Evolutionary conservation across 2,888 invertebrate species (phyloP).

Genomic region (Diarsia dahlii): DNA sequence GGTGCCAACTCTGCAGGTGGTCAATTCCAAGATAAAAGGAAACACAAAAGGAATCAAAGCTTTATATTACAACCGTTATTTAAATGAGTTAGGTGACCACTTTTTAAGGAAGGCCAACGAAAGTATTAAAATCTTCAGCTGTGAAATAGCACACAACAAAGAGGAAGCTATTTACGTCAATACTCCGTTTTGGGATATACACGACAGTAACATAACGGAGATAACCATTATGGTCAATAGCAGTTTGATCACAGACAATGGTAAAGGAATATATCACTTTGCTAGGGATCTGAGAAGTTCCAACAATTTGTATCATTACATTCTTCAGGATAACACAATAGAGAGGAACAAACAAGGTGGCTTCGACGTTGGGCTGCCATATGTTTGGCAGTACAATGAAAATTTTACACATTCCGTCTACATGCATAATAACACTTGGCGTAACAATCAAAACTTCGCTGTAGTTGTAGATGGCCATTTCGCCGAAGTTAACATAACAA

Average conservation of each 20-base stretch:
- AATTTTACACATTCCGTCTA: slow-evolving; percentile 98
- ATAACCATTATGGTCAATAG: slow-evolving; percentile 97
- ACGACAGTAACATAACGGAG: slow-evolving; percentile 96
- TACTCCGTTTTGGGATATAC: slow-evolving; percentile 96
- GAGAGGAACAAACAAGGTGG: slow-evolving; percentile 97
- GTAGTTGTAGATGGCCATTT: slow-evolving; percentile 98
- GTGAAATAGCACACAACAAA: slow-evolving; percentile 95
- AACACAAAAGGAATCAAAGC: slow-evolving; percentile 96
- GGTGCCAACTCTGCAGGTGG: slow-evolving; percentile 93
- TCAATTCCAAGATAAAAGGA: slow-evolving; percentile 94
- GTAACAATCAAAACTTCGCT: slow-evolving; percentile 95
- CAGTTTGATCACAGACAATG: slow-evolving; percentile 96
- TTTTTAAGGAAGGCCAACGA: slow-evolving; percentile 97
- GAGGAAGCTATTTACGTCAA: slow-evolving; percentile 95
- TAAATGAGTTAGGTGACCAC: slow-evolving; percentile 96
- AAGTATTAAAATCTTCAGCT: slow-evolving; percentile 94
- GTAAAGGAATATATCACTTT: slow-evolving; percentile 96
- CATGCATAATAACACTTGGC: slow-evolving; percentile 96
- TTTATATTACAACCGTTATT: slow-evolving; percentile 96
- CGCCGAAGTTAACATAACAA: slow-evolving; percentile 96
- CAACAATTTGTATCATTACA: slow-evolving; percentile 99
- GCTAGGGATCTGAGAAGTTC: slow-evolving; percentile 98
- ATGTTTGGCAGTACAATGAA: slow-evolving; percentile 98
- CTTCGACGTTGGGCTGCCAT: slow-evolving; percentile 96
- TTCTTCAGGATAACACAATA: slow-evolving; percentile 96